Evolutionary conservation across 23 tunicate species (phyloP).

Genomic region (Aplidium turbinatum): DNA sequence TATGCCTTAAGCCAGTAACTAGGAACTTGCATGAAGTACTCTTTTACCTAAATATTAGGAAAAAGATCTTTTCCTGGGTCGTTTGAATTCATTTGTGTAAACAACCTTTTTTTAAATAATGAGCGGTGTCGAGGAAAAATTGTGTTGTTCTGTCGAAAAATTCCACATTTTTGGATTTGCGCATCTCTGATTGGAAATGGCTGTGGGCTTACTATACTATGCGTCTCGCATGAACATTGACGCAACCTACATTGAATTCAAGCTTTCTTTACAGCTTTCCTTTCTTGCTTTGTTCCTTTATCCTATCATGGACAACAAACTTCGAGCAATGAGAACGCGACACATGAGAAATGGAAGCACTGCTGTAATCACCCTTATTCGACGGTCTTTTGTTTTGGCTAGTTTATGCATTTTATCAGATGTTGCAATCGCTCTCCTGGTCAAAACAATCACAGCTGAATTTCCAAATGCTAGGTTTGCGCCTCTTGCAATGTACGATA

Average conservation of each 20-base stretch:
- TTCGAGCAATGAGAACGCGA: slow-evolving; percentile 59
- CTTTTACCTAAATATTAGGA: too few species aligned
- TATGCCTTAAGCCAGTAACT: too few species aligned
- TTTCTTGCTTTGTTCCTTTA: slow-evolving; percentile 79
- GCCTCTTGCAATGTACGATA: slow-evolving; percentile 81
- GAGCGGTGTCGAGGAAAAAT: too few species aligned
- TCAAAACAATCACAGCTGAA: slow-evolving; percentile 38
- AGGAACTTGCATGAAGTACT: too few species aligned
- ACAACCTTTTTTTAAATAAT: too few species aligned
- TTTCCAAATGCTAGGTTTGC: slow-evolving; percentile 84
- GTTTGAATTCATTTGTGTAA: too few species aligned
- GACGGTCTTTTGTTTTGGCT: slow-evolving; percentile 74
- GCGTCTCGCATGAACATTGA: too few species aligned
- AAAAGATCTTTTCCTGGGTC: too few species aligned
- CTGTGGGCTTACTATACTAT: too few species aligned
- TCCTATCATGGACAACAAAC: slow-evolving; percentile 92
- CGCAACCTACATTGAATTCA: too few species aligned
- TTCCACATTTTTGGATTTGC: too few species aligned
- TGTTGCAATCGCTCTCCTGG: slow-evolving; percentile 68
- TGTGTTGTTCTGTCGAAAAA: neutral
- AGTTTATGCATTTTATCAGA: slow-evolving; percentile 84
- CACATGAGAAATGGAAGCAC: slow-evolving; percentile 56
- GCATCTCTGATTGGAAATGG: too few species aligned
- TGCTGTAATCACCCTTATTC: slow-evolving; percentile 56
- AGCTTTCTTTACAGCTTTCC: slow-evolving; percentile 40